Evolutionary conservation across 2,113 vertebrate species (phyloP).

Genomic region (Geococcyx californianus): DNA sequence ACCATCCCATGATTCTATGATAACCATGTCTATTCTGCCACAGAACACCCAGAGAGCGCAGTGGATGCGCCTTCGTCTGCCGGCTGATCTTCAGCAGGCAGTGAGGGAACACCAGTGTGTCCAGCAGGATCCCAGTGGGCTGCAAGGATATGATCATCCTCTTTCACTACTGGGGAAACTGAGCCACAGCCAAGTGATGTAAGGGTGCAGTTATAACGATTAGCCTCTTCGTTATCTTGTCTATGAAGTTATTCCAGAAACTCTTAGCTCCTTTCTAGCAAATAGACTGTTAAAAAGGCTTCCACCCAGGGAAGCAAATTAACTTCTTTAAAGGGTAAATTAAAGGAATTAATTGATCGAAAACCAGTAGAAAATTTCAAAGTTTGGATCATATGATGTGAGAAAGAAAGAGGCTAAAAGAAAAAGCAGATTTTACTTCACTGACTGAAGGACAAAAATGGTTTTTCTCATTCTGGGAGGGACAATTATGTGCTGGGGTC

Average conservation of each 20-base stretch:
- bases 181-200: background rate
- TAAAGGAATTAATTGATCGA: conserved; percentile 8
- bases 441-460: background rate
- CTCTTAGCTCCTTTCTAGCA: background rate
- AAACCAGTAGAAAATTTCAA: background rate
- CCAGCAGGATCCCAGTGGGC: fast-evolving
- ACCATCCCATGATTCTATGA: too few species aligned
- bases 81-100: background rate
- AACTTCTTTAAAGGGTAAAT: background rate
- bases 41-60: fast-evolving
- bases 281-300: background rate
- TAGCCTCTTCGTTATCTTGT: background rate
- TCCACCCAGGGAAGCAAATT: background rate
- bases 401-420: background rate
- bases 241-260: background rate
- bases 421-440: background rate
- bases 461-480: background rate
- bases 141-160: fast-evolving
- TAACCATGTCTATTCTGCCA: background rate
- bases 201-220: too few species aligned
- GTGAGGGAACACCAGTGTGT: background rate
- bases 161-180: background rate
- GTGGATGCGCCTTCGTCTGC: fast-evolving
- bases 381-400: background rate
- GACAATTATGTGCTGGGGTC: background rate